phyloP scores from a whole-genome alignment of 2,888 invertebrate species.

The Tenthredo livida region DNA sequence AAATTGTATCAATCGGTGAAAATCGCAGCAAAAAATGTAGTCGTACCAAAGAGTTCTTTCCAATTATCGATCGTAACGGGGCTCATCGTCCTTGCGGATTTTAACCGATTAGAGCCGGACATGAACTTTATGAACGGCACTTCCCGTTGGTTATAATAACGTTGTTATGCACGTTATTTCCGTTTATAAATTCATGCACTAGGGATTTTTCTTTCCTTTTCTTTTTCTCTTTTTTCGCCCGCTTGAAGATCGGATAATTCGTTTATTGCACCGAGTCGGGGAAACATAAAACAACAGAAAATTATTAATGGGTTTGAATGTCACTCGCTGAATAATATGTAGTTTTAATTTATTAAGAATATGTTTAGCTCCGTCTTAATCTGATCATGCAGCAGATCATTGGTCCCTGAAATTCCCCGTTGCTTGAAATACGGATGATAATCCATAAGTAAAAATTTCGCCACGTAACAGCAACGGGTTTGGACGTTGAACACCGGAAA shows the following conservation, averaged over 20 bases:
- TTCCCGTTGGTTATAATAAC: background rate
- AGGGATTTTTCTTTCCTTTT: background rate
- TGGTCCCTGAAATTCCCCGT: background rate
- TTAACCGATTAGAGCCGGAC: background rate
- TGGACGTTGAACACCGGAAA: background rate
- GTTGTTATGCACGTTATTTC: constrained; percentile 1
- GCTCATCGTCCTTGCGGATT: background rate
- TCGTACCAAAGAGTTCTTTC: background rate
- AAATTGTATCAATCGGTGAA: background rate
- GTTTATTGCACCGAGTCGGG: background rate
- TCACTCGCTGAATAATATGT: background rate
- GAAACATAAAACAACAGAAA: background rate
- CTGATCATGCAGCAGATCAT: background rate
- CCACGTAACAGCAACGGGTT: background rate
- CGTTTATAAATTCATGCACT: background rate
- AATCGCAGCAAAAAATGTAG: background rate
- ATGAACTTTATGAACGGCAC: background rate
- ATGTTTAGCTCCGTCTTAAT: background rate
- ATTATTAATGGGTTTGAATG: background rate
- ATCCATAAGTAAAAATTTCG: background rate
- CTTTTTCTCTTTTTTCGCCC: background rate
- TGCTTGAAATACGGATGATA: background rate
- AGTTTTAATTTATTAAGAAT: background rate
- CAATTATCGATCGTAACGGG: background rate
- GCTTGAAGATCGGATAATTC: background rate